Percentiles rank a stretch among this genome's conserved stretches.
Evolutionary conservation across 92 coral and sea anemone genomes (phyloP).

Genomic region (Palythoa grandiflora): DNA sequence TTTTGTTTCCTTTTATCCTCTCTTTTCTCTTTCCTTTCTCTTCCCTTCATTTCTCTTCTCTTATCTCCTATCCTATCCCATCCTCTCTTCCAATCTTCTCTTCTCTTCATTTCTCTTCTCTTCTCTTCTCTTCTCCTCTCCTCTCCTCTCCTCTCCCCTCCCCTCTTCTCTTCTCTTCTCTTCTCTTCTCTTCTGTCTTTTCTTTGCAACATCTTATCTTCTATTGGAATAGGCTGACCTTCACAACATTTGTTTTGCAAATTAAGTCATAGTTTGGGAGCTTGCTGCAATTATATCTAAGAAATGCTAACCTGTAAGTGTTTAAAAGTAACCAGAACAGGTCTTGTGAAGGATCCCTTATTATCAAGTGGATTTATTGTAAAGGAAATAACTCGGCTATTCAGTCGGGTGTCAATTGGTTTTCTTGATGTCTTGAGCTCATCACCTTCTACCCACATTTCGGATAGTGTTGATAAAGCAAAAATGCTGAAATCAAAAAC

Average conservation of each 20-base stretch:
- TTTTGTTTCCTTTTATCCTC: no score
- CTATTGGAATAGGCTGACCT: no score
- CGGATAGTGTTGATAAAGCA: conserved; percentile 63
- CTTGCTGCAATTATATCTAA: not conserved
- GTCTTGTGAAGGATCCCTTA: conserved; percentile 46
- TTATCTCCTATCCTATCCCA: no score
- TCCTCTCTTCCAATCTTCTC: no score
- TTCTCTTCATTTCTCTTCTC: not conserved
- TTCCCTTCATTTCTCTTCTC: no score
- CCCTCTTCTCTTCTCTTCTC: not conserved
- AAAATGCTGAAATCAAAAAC: conserved; percentile 50
- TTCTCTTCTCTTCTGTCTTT: not conserved
- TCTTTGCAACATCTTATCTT: no score
- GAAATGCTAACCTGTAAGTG: conserved; percentile 62
- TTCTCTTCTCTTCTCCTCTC: not conserved
- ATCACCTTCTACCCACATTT: conserved; percentile 73
- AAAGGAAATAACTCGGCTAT: conserved; percentile 62
- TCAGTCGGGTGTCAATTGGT: conserved; percentile 54
- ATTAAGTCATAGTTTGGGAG: no score
- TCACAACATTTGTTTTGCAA: no score
- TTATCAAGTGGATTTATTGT: conserved; percentile 19
- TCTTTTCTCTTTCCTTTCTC: no score
- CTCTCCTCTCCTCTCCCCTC: not conserved
- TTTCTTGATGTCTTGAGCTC: conserved; percentile 66
- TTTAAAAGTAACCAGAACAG: conserved; percentile 66